A percentile compares a stretch with the other conserved stretches of the same genome.
Evolutionary conservation across 2,113 vertebrate genomes (phyloP).

Genomic region (Scomber colias): DNA sequence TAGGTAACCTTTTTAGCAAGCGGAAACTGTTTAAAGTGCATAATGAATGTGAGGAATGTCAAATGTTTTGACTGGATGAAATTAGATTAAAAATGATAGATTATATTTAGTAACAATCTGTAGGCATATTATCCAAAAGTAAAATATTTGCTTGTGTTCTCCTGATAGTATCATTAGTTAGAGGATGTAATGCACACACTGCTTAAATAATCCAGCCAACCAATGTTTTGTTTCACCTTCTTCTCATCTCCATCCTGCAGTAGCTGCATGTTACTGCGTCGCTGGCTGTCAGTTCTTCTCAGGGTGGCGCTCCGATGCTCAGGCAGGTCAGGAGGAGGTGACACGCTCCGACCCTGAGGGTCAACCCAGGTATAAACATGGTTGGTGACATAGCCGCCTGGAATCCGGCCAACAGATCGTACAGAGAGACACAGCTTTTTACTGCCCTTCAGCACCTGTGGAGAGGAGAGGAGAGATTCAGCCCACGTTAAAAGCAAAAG

Average conservation of each 20-base stretch:
- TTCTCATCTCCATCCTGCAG: conserved; percentile 96
- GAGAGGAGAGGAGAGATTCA: neutral
- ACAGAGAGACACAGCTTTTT: conserved; percentile 95
- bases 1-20: neutral
- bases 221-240: conserved; percentile 86
- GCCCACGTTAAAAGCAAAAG: neutral
- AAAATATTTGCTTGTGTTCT: neutral
- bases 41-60: neutral
- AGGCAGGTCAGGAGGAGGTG: conserved; percentile 88
- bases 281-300: conserved; percentile 84
- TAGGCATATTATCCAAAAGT: neutral
- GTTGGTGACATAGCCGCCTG: conserved; percentile 95
- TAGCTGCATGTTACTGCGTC: conserved; percentile 92
- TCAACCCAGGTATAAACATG: conserved; percentile 99
- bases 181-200: neutral
- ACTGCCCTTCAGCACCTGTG: conserved; percentile 94
- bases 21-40: neutral
- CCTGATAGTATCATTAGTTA: neutral
- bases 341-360: conserved; percentile 92
- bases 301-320: conserved; percentile 88
- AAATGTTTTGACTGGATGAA: neutral
- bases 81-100: neutral
- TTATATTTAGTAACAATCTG: neutral
- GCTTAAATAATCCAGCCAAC: neutral
- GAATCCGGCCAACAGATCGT: conserved; percentile 93